Conservation (phyloP, 2,113 vertebrate species). For the Dicaeum eximium region DNA sequence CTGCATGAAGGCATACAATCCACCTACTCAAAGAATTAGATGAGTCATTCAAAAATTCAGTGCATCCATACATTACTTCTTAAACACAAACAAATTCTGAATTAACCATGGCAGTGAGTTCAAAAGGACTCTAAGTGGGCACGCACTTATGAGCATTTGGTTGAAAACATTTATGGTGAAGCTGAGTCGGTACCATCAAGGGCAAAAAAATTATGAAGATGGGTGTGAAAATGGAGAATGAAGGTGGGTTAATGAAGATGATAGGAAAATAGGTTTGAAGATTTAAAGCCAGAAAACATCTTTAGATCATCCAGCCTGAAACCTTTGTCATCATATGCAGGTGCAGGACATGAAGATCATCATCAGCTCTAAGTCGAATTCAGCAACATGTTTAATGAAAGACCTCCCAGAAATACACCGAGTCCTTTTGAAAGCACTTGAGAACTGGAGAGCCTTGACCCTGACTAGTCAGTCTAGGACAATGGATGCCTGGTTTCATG, state of each 20-base stretch:
- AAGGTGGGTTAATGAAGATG: not conserved
- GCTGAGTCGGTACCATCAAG: not conserved
- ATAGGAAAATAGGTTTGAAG: not conserved
- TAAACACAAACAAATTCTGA: constrained; percentile 20
- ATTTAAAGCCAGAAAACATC: not conserved
- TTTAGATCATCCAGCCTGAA: not conserved
- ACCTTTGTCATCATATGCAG: not conserved
- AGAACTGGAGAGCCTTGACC: not conserved
- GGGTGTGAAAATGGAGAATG: not conserved
- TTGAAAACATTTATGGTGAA: not conserved
- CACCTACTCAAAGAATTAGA: constrained; percentile 50
- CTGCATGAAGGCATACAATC: not conserved
- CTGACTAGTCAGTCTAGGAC: not conserved
- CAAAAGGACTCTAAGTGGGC: not conserved
- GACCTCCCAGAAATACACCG: not conserved
- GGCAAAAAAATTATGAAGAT: not conserved
- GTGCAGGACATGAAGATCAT: not conserved
- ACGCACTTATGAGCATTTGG: not conserved
- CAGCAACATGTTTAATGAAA: not conserved
- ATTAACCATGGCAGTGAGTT: not conserved
- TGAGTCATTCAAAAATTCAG: constrained; percentile 48
- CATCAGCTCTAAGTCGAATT: not conserved
- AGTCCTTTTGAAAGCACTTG: not conserved
- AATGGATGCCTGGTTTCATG: not conserved
- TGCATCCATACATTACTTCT: constrained; percentile 12